These are phyloP conservation scores for Synchiropus splendidus DNA, from an alignment of 2,113 vertebrate species.

Conservation along the genomic window DNA sequence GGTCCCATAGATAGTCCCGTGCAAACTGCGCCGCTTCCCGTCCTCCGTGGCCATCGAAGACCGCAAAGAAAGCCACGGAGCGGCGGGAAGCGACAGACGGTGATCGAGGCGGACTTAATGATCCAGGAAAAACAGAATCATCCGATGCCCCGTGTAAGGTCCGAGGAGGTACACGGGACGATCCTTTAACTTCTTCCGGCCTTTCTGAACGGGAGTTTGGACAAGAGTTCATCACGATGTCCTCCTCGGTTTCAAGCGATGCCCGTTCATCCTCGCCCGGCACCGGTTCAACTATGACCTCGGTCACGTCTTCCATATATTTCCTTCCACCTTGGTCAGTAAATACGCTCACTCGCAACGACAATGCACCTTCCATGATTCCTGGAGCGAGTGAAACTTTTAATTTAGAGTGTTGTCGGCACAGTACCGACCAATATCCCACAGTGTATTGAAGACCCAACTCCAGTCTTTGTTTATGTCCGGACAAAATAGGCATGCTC, in stretches of 20 bases:
- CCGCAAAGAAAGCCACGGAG: constrained; percentile 88
- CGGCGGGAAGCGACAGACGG: constrained; percentile 44
- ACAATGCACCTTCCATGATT: constrained; percentile 72
- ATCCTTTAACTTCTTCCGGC: too few relatives aligned
- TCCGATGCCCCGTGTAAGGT: constrained; percentile 45
- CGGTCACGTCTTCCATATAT: constrained; percentile 96
- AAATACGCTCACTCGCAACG: constrained; percentile 85
- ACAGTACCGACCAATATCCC: too few relatives aligned
- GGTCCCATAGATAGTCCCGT: constrained; percentile 82
- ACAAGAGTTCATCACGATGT: too few relatives aligned
- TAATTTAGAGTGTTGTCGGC: too few relatives aligned
- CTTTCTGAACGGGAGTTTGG: too few relatives aligned
- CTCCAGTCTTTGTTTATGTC: too few relatives aligned
- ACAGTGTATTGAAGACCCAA: too few relatives aligned
- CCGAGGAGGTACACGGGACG: constrained; percentile 19
- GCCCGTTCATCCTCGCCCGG: constrained; percentile 55
- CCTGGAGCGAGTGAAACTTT: constrained; percentile 4
- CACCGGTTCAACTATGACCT: constrained; percentile 85
- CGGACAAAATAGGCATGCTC: too few relatives aligned
- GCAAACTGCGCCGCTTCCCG: constrained; percentile 90
- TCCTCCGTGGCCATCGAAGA: constrained; percentile 93
- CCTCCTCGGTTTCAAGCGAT: constrained; percentile 21
- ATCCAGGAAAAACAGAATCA: constrained; percentile 32
- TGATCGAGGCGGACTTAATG: constrained; percentile 35
- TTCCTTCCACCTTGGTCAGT: constrained; percentile 91